Base-by-base conservation (phyloP, 2,113 vertebrate species). In the human region DNA sequence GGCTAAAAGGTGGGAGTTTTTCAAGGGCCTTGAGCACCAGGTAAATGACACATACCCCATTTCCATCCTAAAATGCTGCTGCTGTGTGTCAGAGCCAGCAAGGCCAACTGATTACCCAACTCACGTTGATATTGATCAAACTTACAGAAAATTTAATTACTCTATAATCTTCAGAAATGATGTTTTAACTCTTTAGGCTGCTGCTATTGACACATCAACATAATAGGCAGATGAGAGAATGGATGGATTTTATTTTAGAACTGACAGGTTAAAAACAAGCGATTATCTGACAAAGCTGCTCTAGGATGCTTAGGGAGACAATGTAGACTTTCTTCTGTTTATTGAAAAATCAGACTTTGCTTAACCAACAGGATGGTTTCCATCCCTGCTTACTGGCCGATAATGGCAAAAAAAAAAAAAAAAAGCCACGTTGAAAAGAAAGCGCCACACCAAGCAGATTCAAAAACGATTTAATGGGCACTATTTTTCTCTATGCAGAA, bases 61-160 rank as follows among this genome's bases (percentile, higher is more conserved):
- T 35, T 10, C 13, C 2, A 0, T 22, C 68, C 52, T 55, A 22
- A 72, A n/a, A n/a, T 43, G 52, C 35, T 23, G 59, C 52, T 38
- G 5, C 27, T 8, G 2, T 18, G 32, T n/a, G 27, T 73, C 45
- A 11, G n/a, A 61, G 8, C 18, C 45, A 32, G 38, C 7, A 20
- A 2, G 0, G 3, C 27, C 45, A 48, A 2, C 27, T 9, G 32
- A 35, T 8, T 6, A 18, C 20, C 2, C 6, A 32, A 27, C 25
- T 70, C 1, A 0, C 0, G 6, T 38, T 3, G 9, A 30, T 1
- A 5, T 0, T 35, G 38, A 32, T 3, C 6, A 16, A n/a, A 32
- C 0, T 6, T 43, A 9, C 5, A 14, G 68, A n/a, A 73, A 43
- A 4, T 0, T 8, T 32, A 0, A 1, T 32, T 38, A 20, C 32